Evolutionary conservation across 1,140 invertebrate species (phyloP).

Genomic region (Diuraphis noxia): DNA sequence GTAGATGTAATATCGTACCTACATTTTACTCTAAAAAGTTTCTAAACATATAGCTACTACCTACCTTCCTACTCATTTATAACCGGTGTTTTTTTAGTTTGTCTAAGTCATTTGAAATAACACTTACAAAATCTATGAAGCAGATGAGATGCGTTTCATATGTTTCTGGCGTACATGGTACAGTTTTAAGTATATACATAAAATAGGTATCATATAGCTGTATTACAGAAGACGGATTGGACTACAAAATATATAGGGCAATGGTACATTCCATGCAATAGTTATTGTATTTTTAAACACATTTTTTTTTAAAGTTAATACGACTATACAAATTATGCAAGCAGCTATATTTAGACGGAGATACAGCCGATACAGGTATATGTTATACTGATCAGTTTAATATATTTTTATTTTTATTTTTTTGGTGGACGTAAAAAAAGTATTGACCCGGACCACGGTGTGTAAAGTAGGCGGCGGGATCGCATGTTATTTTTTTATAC

Average conservation of each 20-base stretch:
- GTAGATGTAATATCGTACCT: background rate
- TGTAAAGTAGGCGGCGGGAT: constrained; percentile 6
- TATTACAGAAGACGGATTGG: too few species aligned
- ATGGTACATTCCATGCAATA: background rate
- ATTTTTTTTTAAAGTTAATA: background rate
- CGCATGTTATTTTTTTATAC: background rate
- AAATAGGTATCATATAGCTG: too few species aligned
- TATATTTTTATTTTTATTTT: background rate
- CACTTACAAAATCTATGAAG: too few species aligned
- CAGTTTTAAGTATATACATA: too few species aligned
- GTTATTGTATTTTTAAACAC: background rate
- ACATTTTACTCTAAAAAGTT: background rate
- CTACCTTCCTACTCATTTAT: too few species aligned
- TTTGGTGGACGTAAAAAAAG: background rate
- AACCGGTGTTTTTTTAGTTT: too few species aligned
- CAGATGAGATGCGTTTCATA: too few species aligned
- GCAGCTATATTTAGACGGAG: background rate
- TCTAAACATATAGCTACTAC: background rate
- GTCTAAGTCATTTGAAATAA: too few species aligned
- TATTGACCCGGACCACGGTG: background rate
- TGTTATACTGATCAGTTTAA: too few species aligned
- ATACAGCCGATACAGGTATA: background rate
- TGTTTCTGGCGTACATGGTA: too few species aligned
- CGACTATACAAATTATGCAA: background rate
- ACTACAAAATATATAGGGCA: background rate